Conservation (phyloP, 2,113 vertebrate species). For the Pangasianodon gigas region DNA sequence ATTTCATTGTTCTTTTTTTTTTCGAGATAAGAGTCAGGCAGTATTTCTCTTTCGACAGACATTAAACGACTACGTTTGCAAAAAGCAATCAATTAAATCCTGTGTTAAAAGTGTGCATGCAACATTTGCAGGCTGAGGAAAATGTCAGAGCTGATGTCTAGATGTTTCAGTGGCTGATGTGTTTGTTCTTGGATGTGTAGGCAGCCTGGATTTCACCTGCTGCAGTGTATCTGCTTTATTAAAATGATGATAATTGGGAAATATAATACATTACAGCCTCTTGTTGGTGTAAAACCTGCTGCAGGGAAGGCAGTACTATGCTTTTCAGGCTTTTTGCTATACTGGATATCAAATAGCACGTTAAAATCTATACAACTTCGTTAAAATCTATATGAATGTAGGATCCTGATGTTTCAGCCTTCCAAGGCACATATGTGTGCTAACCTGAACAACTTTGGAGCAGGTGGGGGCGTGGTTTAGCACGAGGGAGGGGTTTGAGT, state of each 20-base stretch:
- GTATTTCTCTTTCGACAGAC: not conserved
- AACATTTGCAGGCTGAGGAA: slow-evolving; percentile 31
- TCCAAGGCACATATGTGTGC: not conserved
- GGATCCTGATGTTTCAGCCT: not conserved
- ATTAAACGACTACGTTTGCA: not conserved
- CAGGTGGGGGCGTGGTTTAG: not conserved
- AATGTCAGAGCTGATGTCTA: slow-evolving; percentile 38
- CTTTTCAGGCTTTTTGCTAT: not conserved
- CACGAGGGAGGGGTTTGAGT: not conserved
- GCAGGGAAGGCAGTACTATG: not conserved
- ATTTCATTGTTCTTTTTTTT: slow-evolving; percentile 5
- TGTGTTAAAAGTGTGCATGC: not conserved
- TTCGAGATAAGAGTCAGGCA: not conserved
- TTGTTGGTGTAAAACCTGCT: not conserved
- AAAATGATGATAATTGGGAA: not conserved
- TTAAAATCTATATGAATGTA: not conserved
- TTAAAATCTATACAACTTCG: not conserved
- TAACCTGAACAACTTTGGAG: not conserved
- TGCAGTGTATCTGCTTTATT: not conserved
- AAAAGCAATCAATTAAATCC: not conserved
- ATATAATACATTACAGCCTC: not conserved
- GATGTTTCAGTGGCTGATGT: slow-evolving; percentile 2
- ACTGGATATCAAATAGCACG: not conserved
- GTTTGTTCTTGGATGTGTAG: not conserved
- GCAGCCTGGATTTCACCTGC: not conserved